A percentile compares a stretch with the other conserved stretches of the same genome.
Conservation (phyloP, 2,797 vertebrate genomes). For the Platalea minor region DNA sequence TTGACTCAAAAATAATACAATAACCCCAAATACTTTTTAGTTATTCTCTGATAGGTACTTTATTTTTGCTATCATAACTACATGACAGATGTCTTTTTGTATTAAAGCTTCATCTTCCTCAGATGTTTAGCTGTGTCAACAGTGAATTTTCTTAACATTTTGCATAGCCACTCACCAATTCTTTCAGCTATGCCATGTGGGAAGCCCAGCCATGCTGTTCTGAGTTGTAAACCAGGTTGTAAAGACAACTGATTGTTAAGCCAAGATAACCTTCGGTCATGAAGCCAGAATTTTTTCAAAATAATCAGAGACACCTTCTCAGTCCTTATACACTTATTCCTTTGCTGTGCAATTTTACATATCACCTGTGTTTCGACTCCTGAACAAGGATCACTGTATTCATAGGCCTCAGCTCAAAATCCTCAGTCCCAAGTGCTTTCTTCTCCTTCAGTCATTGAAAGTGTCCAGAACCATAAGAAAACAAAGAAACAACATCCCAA, state of each 20-base stretch:
- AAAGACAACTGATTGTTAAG: background rate
- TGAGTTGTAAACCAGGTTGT: background rate
- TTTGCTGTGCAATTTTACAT: background rate
- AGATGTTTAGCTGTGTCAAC: background rate
- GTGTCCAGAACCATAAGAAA: background rate
- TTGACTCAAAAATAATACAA: background rate
- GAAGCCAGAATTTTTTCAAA: background rate
- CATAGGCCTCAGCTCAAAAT: background rate
- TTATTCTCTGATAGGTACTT: background rate
- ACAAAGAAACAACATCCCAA: background rate
- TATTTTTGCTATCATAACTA: background rate
- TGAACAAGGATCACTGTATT: background rate
- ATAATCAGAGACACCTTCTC: background rate
- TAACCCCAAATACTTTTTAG: background rate
- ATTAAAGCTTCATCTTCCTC: background rate
- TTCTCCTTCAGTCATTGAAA: background rate
- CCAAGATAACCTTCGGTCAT: background rate
- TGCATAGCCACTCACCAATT: background rate
- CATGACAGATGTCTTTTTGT: background rate
- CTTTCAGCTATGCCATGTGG: background rate
- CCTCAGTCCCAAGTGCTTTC: background rate
- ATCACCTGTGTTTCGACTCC: background rate
- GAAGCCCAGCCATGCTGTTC: background rate
- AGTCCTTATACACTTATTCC: background rate
- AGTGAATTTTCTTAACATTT: background rate